A percentile compares a stretch with the other conserved stretches of the same genome.
Conservation (phyloP, 2,113 vertebrate species). For the Ammodytes marinus region DNA sequence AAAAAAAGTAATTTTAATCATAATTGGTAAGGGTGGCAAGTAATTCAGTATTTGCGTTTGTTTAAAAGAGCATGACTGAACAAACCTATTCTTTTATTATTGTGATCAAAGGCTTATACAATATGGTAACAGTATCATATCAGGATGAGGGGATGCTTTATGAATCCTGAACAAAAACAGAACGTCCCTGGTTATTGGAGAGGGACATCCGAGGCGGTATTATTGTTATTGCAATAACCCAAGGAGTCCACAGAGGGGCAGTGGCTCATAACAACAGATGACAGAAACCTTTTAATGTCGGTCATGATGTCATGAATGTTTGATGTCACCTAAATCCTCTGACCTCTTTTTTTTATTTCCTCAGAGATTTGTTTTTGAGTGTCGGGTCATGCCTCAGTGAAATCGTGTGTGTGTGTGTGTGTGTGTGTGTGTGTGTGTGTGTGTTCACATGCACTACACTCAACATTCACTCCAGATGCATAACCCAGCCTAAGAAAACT, state of each 20-base stretch:
- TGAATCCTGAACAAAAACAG: conserved; percentile 23
- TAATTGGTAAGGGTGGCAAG: neutral
- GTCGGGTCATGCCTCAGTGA: conserved; percentile 39
- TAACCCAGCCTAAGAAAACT: neutral
- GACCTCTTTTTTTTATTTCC: conserved; percentile 79
- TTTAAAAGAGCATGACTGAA: neutral
- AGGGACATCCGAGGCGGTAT: conserved; percentile 16
- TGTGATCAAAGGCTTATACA: conserved; percentile 1
- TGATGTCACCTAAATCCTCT: conserved; percentile 76
- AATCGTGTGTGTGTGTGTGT: conserved; percentile 20
- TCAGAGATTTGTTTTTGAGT: conserved; percentile 63
- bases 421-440: conserved; percentile 7
- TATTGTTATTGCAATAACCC: conserved; percentile 72
- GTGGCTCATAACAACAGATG: conserved; percentile 55
- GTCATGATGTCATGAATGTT: conserved; percentile 78
- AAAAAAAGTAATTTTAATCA: neutral
- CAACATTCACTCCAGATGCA: neutral
- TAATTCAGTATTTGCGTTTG: neutral
- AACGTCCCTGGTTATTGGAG: conserved; percentile 37
- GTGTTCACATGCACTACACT: conserved; percentile 13
- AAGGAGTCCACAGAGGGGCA: conserved; percentile 77
- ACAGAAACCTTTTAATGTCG: conserved; percentile 27
- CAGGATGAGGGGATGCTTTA: neutral
- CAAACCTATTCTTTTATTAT: neutral
- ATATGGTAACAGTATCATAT: neutral